These are phyloP conservation scores for Ormyrus nitidulus DNA, from an alignment of 2,888 invertebrate species.

Conservation along the genomic window DNA sequence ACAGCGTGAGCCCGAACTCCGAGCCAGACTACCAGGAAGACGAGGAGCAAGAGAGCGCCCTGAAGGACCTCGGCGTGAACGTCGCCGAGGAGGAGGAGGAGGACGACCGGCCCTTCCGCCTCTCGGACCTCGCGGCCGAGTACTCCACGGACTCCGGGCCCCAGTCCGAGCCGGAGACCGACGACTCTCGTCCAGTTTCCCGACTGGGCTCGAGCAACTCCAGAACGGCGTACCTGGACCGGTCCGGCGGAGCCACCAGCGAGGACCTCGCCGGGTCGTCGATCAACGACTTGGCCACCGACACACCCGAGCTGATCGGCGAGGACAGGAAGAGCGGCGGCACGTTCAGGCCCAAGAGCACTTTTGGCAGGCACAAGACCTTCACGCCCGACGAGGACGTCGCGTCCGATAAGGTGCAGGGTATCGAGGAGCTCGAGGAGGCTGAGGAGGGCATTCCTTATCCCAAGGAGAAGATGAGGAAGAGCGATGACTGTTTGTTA, in stretches of 20 bases:
- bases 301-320: slow-evolving; percentile 17
- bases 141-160: slow-evolving; percentile 73
- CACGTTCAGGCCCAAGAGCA: slow-evolving; percentile 20
- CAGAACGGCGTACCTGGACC: slow-evolving; percentile 64
- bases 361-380: background rate
- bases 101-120: slow-evolving; percentile 64
- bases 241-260: slow-evolving; percentile 66
- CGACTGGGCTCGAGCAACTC: slow-evolving; percentile 68
- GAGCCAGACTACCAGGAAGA: slow-evolving; percentile 61
- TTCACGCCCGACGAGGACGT: slow-evolving; percentile 5
- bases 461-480: slow-evolving; percentile 55
- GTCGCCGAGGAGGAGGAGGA: slow-evolving; percentile 56
- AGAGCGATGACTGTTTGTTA: slow-evolving; percentile 66
- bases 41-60: slow-evolving; percentile 59
- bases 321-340: background rate
- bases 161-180: slow-evolving; percentile 70
- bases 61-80: slow-evolving; percentile 45
- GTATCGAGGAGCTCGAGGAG: background rate
- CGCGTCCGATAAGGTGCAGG: background rate
- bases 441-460: background rate
- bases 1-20: slow-evolving; percentile 47
- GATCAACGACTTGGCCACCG: slow-evolving; percentile 3
- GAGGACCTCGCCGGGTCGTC: slow-evolving; percentile 56
- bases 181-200: slow-evolving; percentile 70
- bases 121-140: slow-evolving; percentile 70